Evolutionary conservation across 1,140 invertebrate genomes (phyloP), one percentile per base, ranked within the genome.

Genomic region (Diprion similis): DNA sequence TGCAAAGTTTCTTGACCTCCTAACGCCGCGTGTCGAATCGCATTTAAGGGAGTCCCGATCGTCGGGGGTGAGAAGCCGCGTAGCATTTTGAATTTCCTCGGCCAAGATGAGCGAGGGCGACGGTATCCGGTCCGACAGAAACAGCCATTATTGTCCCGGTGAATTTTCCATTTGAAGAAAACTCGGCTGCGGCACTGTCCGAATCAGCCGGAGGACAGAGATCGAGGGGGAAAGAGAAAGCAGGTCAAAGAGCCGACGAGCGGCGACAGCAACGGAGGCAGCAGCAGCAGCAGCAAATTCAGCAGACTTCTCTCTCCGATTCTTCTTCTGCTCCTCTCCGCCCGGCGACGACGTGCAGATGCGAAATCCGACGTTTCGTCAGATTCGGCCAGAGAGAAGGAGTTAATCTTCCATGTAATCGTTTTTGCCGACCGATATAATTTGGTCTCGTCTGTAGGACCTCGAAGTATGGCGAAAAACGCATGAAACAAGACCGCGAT

Each of bases 211-310:
- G 75, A 79, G 83, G 83, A 86, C 85, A 85, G 84, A 86, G 85
- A 85, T 82, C 78, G 82, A 84, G 84, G 51, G 86, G 83, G 86
- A 87, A 87, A 87, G 85, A 87, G 86, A 87, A 87, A 87, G 86
- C 86, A 80, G 86, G 86, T 87, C 86, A 85, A 87, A 87, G 84
- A 86, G 82, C 82, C 81, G 86, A 78, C 79, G 24, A 37, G 77
- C 79, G 79, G 77, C 76, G 78, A 80, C 80, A 79, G 75, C 71
- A 72, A 67, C 71, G 68, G 68, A 75, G 74, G 73, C 75, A 75
- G 77, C 71, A 71, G 70, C 51, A 67, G 19, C 65, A 72, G 73
- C 66, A 71, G 46, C 66, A 76, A 48, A 73, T 59, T 9, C 51
- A 59, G 51, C 11, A 37, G 51, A 17, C 51, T 59, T 17, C 51